Conservation (phyloP, 1,140 invertebrate species). For the Oryctes rhinoceros region DNA sequence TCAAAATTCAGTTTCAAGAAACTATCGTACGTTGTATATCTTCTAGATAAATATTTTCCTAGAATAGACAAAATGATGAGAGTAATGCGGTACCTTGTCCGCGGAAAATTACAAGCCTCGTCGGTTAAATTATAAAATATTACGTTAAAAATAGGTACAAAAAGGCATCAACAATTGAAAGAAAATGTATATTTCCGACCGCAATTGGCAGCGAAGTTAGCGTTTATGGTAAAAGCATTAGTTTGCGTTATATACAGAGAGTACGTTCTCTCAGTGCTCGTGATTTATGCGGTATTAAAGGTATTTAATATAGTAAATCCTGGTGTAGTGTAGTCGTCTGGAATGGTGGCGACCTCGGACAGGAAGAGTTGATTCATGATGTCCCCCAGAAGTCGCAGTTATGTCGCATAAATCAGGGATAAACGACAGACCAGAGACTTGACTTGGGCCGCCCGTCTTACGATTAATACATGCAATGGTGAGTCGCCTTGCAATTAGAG, state of each 20-base stretch:
- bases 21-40: too few species aligned
- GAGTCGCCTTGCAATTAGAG: slow-evolving; percentile 45
- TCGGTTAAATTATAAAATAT: too few species aligned
- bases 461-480: slow-evolving; percentile 44
- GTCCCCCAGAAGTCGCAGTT: slow-evolving; percentile 48
- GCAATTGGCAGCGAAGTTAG: background rate
- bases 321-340: slow-evolving; percentile 37
- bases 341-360: slow-evolving; percentile 44
- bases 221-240: slow-evolving; percentile 4
- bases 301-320: slow-evolving; percentile 44
- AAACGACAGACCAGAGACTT: slow-evolving; percentile 50
- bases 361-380: slow-evolving; percentile 49
- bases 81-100: too few species aligned
- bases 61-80: too few species aligned
- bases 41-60: too few species aligned
- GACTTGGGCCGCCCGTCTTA: slow-evolving; percentile 45
- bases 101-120: too few species aligned
- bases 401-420: slow-evolving; percentile 48
- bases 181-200: too few species aligned
- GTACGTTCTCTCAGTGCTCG: slow-evolving; percentile 23
- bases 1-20: too few species aligned
- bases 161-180: too few species aligned
- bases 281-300: slow-evolving; percentile 43
- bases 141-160: too few species aligned
- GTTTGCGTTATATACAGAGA: slow-evolving; percentile 8